Evolutionary conservation across 2,113 vertebrate species (phyloP).

Genomic region (Patagioenas fasciata): DNA sequence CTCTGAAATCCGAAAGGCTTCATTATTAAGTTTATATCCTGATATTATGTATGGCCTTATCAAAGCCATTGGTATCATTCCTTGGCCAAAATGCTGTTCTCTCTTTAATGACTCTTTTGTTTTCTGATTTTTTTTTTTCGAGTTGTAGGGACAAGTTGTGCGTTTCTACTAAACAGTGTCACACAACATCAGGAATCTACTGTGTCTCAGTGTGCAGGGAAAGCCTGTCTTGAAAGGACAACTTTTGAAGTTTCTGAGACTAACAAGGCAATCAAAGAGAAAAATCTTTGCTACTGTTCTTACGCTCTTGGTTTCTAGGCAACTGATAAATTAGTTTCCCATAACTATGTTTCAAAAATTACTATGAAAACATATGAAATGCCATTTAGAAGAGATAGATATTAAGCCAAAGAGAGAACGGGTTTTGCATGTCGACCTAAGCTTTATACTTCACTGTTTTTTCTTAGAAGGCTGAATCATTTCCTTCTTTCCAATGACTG

Average conservation of each 20-base stretch:
- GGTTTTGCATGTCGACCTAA: background rate
- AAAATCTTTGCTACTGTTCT: background rate
- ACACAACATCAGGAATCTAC: background rate
- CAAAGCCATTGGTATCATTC: background rate
- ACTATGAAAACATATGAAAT: background rate
- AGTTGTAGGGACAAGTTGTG: background rate
- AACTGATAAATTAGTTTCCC: background rate
- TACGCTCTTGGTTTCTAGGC: background rate
- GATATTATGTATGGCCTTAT: background rate
- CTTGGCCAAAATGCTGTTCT: rapidly evolving
- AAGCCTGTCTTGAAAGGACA: background rate
- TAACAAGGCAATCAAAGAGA: background rate
- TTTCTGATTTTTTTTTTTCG: background rate
- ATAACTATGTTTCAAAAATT: background rate
- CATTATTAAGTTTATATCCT: background rate
- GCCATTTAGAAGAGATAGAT: background rate
- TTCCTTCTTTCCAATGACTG: background rate
- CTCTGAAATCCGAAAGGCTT: background rate
- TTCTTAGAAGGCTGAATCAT: background rate
- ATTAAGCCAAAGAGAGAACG: background rate
- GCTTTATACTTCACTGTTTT: background rate
- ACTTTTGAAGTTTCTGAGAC: background rate
- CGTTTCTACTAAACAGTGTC: background rate
- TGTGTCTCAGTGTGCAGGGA: background rate
- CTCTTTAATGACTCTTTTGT: background rate